Evolutionary conservation across 2,797 vertebrate genomes (phyloP), one percentile per base, ranked within the genome.

Genomic region (Loris lydekkerianus): DNA sequence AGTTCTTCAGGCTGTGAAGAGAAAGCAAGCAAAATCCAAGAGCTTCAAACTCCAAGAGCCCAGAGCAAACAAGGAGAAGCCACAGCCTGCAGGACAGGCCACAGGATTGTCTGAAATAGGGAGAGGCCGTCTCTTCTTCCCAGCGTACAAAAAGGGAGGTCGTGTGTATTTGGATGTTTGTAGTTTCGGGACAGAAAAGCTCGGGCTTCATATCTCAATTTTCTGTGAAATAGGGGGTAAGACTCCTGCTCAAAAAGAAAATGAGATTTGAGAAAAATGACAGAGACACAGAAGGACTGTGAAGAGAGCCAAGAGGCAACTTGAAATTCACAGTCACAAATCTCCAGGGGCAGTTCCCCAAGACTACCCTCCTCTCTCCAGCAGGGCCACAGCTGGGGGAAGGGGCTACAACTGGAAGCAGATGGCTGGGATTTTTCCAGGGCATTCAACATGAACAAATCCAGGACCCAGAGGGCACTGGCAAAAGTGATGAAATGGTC

Each of bases 401-500:
- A 83, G n/a, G 37, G 86, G 40, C 76, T 75, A 69, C 91, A 82
- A 65, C 53, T 86, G 56, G 67, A 91, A 95, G 91, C 67, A 96
- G 58, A 91, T 86, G 56, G 34, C 34, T 58, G 46, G 40, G 23
- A 37, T 58, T 94, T 93, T 93, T 80, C 67, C 4, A 27, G 58
- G 67, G 43, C 84, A 92, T 86, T 92, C 46, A 67, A 73, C 23
- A 73, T 37, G 40, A 95, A 86, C 46, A 94, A 92, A 83, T 87
- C 37, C 76, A 90, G 87, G 34, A 91, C n/a, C n/a, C 49, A 34
- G 34, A 34, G 34, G 34, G 34, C 34, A 34, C 67, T 73, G 63
- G 72, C 13, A 43, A 93, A 92, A 88, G 15, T 43, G 82, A 84
- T 53, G 95, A 89, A 86, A 81, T 67, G 53, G 53, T 96, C 69